phyloP scores from a whole-genome alignment of 2,113 vertebrate genomes.

The Panthera tigris region DNA sequence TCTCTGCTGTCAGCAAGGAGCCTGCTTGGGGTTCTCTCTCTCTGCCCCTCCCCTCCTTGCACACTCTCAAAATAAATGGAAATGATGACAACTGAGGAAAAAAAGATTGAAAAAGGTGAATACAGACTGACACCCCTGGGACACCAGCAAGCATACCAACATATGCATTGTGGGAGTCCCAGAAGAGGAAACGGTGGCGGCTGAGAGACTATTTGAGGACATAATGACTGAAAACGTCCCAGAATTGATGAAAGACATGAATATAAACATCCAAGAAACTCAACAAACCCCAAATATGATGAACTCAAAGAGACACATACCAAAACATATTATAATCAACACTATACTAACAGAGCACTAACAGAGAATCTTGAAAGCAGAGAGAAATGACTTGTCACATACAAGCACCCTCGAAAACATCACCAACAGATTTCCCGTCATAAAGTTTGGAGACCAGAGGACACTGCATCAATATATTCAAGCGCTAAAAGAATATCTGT shows the following conservation, averaged over 20 bases:
- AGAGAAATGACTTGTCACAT: not conserved
- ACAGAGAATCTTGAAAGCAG: not conserved
- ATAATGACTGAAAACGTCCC: not conserved
- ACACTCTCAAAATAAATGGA: not conserved
- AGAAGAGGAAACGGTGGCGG: not conserved
- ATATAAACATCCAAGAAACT: not conserved
- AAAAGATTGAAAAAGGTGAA: not conserved
- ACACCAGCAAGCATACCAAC: not conserved
- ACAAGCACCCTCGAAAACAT: not conserved
- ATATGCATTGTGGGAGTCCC: not conserved
- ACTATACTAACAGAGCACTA: no score
- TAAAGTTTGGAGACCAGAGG: not conserved
- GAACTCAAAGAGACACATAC: not conserved
- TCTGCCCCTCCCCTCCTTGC: no score
- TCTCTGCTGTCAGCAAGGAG: no score
- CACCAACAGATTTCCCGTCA: not conserved
- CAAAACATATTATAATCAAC: not conserved
- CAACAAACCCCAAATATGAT: not conserved
- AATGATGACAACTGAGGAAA: not conserved
- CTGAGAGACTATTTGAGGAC: not conserved
- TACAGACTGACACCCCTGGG: not conserved
- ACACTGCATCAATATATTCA: not conserved
- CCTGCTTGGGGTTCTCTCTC: no score
- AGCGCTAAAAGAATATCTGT: not conserved
- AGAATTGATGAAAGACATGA: not conserved